Percentiles rank a stretch among this genome's conserved stretches.
These are phyloP conservation scores for Solenodon paradoxus DNA, from an alignment of 2,113 vertebrate genomes.

Conservation along the genomic window DNA sequence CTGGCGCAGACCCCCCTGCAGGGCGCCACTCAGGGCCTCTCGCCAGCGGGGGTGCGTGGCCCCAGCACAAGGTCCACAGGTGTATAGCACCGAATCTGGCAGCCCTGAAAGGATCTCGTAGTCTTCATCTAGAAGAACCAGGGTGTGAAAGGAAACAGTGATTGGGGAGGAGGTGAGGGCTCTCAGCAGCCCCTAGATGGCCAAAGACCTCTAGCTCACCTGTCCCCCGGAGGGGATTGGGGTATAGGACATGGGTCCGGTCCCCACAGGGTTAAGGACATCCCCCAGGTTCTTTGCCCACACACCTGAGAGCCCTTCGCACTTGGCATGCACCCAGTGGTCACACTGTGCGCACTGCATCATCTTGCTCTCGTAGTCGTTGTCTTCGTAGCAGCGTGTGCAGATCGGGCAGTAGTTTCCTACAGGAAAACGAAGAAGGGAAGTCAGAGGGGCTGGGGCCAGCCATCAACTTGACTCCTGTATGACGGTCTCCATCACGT, in stretches of 20 bases:
- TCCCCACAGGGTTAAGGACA: neutral
- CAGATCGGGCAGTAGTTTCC: constrained; percentile 96
- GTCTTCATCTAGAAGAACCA: constrained; percentile 86
- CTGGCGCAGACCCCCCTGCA: constrained; percentile 89
- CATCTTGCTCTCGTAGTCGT: constrained; percentile 95
- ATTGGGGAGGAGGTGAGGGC: neutral
- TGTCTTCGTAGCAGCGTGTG: constrained; percentile 94
- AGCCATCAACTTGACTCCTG: neutral
- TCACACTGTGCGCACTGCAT: constrained; percentile 94
- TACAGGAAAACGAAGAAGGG: constrained; percentile 39
- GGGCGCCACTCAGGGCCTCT: constrained; percentile 88
- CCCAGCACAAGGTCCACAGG: constrained; percentile 89
- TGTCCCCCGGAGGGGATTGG: neutral
- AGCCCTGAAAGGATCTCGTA: constrained; percentile 95
- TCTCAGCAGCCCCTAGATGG: neutral
- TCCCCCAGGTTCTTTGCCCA: neutral
- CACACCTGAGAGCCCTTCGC: constrained; percentile 92
- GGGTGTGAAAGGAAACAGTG: neutral
- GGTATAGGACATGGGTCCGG: neutral
- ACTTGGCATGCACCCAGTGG: constrained; percentile 95
- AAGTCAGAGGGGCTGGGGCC: neutral
- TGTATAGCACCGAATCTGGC: constrained; percentile 93
- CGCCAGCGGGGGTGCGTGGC: constrained; percentile 88
- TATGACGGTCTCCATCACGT: neutral
- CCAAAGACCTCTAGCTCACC: neutral